Conservation (phyloP, 1,140 invertebrate genomes). For the Acromyrmex heyeri region DNA sequence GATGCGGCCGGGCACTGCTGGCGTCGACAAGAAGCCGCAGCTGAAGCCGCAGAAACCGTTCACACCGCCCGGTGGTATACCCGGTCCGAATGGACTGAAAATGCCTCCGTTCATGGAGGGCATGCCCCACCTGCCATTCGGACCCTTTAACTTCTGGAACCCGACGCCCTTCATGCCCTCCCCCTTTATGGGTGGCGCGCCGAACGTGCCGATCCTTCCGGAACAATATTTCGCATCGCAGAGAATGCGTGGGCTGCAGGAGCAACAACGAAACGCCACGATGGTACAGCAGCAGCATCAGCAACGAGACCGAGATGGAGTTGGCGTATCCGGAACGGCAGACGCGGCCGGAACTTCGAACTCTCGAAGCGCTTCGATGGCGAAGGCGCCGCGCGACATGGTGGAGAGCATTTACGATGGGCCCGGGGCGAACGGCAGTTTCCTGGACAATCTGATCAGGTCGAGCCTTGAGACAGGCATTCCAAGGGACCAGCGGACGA, state of each 20-base stretch:
- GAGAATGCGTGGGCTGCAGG: slow-evolving; percentile 92
- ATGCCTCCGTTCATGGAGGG: slow-evolving; percentile 88
- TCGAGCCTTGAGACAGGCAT: slow-evolving; percentile 91
- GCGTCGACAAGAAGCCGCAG: slow-evolving; percentile 87
- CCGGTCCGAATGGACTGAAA: slow-evolving; percentile 90
- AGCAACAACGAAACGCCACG: slow-evolving; percentile 87
- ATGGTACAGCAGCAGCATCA: slow-evolving; percentile 69
- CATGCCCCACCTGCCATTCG: slow-evolving; percentile 88
- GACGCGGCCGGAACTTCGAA: slow-evolving; percentile 82
- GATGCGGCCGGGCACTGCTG: slow-evolving; percentile 80
- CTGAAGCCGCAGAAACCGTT: slow-evolving; percentile 89
- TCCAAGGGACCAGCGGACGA: slow-evolving; percentile 81
- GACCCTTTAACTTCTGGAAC: slow-evolving; percentile 87
- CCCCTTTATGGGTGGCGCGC: slow-evolving; percentile 85
- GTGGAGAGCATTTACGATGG: slow-evolving; percentile 89
- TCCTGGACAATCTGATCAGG: slow-evolving; percentile 93
- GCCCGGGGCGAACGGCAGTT: slow-evolving; percentile 90
- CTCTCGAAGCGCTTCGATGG: slow-evolving; percentile 80
- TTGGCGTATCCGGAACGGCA: slow-evolving; percentile 78
- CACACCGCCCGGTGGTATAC: slow-evolving; percentile 87
- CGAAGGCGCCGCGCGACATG: slow-evolving; percentile 88
- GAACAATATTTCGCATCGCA: slow-evolving; percentile 93
- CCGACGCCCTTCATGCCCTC: slow-evolving; percentile 90
- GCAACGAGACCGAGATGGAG: slow-evolving; percentile 64
- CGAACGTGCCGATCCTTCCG: slow-evolving; percentile 87